These are phyloP conservation scores for Proales similis DNA, from an alignment of 1,140 invertebrate species.

Conservation along the genomic window DNA sequence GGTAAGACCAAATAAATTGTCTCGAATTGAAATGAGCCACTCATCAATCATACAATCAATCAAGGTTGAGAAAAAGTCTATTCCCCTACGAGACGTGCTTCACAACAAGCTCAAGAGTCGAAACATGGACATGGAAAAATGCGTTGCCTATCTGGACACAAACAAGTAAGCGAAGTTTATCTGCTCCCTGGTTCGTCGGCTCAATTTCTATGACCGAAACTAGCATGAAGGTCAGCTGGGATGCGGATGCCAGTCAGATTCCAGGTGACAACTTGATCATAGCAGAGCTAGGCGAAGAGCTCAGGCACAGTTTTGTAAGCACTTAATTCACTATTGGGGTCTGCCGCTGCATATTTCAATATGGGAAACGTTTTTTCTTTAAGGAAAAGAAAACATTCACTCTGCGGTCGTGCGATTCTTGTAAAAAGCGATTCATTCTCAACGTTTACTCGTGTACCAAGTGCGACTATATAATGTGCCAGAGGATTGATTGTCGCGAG, in stretches of 20 bases:
- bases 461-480: slow-evolving; percentile 27
- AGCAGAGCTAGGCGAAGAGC: slow-evolving; percentile 25
- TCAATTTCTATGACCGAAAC: slow-evolving; percentile 1
- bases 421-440: slow-evolving; percentile 13
- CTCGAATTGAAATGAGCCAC: too few species aligned
- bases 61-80: slow-evolving; percentile 32
- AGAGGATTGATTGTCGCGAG: slow-evolving; percentile 4
- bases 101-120: slow-evolving; percentile 25
- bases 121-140: slow-evolving; percentile 28
- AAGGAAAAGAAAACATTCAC: slow-evolving; percentile 28
- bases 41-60: too few species aligned
- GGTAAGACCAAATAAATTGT: too few species aligned
- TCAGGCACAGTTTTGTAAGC: slow-evolving; percentile 18
- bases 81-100: not conserved
- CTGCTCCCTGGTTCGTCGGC: too few species aligned
- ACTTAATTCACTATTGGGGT: not conserved
- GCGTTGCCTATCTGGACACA: slow-evolving; percentile 19
- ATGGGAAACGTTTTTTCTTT: not conserved
- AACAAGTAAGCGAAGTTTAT: slow-evolving; percentile 28
- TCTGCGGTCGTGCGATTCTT: slow-evolving; percentile 30
- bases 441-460: slow-evolving; percentile 31
- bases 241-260: slow-evolving; percentile 9
- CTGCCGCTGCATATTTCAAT: not conserved
- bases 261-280: slow-evolving; percentile 6
- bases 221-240: slow-evolving; percentile 19